A percentile compares a stretch with the other conserved stretches of the same genome.
These are phyloP conservation scores for Chondrilla cf. caribensis DNA, from an alignment of 37 sponge, comb jelly and placozoan genomes.

Conservation along the genomic window DNA sequence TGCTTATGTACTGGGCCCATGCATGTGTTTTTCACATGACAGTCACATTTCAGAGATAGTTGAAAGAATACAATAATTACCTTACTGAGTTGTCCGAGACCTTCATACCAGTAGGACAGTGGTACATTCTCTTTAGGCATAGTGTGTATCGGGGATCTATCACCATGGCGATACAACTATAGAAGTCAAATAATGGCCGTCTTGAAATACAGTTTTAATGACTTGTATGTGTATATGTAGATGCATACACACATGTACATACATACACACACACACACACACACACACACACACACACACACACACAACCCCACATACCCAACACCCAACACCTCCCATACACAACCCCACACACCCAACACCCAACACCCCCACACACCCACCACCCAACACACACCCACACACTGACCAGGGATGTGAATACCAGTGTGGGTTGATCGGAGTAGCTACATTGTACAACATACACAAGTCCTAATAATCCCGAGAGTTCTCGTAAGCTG, in stretches of 20 bases:
- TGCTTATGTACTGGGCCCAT: too few species aligned
- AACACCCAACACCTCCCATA: not conserved
- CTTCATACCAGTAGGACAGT: constrained; percentile 81
- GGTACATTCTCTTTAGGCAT: constrained; percentile 62
- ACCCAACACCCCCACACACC: not conserved
- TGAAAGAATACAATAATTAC: too few species aligned
- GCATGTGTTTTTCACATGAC: too few species aligned
- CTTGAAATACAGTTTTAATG: not conserved
- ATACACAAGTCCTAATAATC: too few species aligned
- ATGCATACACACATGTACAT: not conserved
- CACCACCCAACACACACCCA: not conserved
- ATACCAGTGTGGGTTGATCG: not conserved
- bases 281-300: constrained; percentile 11
- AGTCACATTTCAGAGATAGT: too few species aligned
- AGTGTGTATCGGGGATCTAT: constrained; percentile 71
- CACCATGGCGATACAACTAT: constrained; percentile 95
- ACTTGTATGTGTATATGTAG: not conserved
- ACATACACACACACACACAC: constrained; percentile 15
- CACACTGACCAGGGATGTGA: not conserved
- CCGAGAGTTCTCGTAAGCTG: too few species aligned
- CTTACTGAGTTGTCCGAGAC: constrained; percentile 84
- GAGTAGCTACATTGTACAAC: too few species aligned
- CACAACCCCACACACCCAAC: not conserved
- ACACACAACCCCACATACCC: constrained; percentile 6
- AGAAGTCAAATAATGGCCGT: too few species aligned